Evolutionary conservation across 1,140 invertebrate species (phyloP), one percentile per base, ranked within the genome.

Genomic region (Lepidostoma basale): DNA sequence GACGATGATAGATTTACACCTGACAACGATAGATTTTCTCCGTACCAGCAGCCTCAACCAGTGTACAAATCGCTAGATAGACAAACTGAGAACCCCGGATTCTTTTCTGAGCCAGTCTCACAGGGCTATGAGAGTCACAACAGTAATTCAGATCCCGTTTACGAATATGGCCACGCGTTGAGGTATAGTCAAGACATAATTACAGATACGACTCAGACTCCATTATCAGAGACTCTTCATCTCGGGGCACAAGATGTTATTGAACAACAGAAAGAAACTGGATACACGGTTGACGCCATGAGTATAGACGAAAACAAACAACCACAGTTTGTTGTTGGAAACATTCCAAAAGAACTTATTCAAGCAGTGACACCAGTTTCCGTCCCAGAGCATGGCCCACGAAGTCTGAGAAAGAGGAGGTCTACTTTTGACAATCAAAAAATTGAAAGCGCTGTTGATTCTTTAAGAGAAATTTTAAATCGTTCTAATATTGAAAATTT

Each of bases 301-400:
- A 65, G 60, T 25, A 75, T 72, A 39, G 69, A 68, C 45, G 75
- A 62, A 40, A 76, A 81, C 25, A 81, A 79, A 72, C 63, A 74
- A 26, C 70, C 74, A 16, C 81, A 84, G 73, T 86, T 85, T 74
- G 84, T 86, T 1, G 85, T 86, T n/a, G 85, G 84, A 8, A 85
- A 81, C 74, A 76, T 84, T 44, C 83, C 83, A 10, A 84, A 85
- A 73, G 84, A 85, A 68, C 68, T 83, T 39, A 74, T 78, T 26
- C 81, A 85, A 62, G 78, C 83, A 45, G 81, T 79, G 42, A 87
- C 85, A 8, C 85, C 85, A 1, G 83, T 80, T 16, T 79, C 84
- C 18, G 85, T 87, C 18, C 85, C 85, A 8, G 85, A 87, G 75
- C 85, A 87, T 75, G 85, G 85, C 4, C 85, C 85, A 2, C 77